Evolutionary conservation across 1,140 invertebrate species (phyloP), one percentile per base, ranked within the genome.

Genomic region (Cotesia vestalis): DNA sequence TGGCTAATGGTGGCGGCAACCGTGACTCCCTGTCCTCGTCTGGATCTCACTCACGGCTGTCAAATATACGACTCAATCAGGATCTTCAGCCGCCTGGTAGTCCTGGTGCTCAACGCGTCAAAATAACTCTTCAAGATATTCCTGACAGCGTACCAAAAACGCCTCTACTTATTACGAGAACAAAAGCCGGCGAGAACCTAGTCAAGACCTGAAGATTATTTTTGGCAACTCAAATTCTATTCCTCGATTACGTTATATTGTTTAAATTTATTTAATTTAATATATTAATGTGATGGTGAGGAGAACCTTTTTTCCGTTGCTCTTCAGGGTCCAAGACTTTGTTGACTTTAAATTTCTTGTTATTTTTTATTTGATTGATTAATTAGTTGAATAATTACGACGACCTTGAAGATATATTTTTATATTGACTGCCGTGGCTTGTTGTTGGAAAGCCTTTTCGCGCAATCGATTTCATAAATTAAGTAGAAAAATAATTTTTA

Each of bases 61-160:
- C 70, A 4, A 72, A 67, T 36, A 53, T 57, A 11, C 12, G 55
- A 11, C 53, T 69, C 6, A 70, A 69, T 62, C 36, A 80, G 4
- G 79, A 67, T 27, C 77, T 78, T 17, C 40, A 46, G 40, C 80
- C 82, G 2, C 78, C 80, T 4, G 66, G 83, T 3, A 86, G 83
- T 74, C 85, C 85, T 40, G 80, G 79, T 53, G 85, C 86, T 63
- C 85, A 87, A 53, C 78, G 84, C 68, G 86, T 87, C n/a, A 86
- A 84, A 69, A 87, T 87, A 14, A 85, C 79, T 4, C 36, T 87
- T 34, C 85, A 86, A 57, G 86, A 87, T 2, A 86, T 83, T 74
- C 86, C 86, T 0, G 86, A 86, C 64, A 86, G 86, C 77, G 80
- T 87, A 9, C 85, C 86, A 2, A 87, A 81, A 75, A 86, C 86